Conservation (phyloP, 1,140 invertebrate genomes). For the Trichomalopsis sarcophagae region DNA sequence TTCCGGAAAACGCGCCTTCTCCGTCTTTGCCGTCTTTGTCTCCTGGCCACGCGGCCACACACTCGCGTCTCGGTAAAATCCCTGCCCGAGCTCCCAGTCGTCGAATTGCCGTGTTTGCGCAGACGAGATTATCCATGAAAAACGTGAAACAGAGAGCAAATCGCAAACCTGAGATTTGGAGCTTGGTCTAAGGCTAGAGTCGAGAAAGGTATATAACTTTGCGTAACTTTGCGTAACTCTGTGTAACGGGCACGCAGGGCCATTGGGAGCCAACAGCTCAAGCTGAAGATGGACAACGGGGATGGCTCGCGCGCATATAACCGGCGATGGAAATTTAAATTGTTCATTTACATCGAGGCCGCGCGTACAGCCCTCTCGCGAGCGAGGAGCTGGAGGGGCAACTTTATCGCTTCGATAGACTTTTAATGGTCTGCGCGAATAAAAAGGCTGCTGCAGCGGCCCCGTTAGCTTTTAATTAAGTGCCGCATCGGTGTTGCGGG, state of each 20-base stretch:
- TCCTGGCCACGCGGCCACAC: neutral
- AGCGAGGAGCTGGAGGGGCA: neutral
- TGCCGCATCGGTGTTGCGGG: neutral
- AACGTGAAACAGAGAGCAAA: no score
- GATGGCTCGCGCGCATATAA: neutral
- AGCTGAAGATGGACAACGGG: no score
- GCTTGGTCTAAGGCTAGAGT: no score
- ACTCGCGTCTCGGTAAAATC: neutral
- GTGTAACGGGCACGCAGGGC: no score
- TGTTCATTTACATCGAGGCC: conserved; percentile 17
- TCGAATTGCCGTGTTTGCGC: neutral
- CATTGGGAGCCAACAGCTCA: no score
- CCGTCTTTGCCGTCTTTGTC: neutral
- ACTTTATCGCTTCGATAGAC: conserved; percentile 27
- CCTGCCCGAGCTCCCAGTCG: neutral
- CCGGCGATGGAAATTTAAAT: conserved; percentile 25
- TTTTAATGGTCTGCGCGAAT: conserved; percentile 12
- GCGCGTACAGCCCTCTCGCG: neutral
- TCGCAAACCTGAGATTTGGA: no score
- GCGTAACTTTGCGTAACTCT: no score
- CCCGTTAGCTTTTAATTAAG: neutral
- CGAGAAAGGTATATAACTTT: no score
- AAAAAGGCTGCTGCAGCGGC: neutral
- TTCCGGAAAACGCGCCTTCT: neutral
- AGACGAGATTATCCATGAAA: no score